Conservation (phyloP, 2,797 vertebrate genomes). For the Sebastolobus alascanus region DNA sequence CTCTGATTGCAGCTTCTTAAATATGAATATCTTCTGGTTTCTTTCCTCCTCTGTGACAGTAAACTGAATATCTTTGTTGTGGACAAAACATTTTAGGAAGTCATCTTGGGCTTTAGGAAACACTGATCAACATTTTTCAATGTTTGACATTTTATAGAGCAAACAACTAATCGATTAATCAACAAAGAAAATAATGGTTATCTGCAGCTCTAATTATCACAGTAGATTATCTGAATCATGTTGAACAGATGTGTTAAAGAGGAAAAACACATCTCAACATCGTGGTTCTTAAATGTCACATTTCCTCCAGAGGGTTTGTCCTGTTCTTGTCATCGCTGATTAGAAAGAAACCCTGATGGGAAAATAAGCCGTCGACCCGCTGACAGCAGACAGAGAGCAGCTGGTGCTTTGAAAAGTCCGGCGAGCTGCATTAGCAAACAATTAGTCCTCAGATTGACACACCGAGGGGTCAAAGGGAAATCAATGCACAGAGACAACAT, state of each 20-base stretch:
- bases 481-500: slow-evolving; percentile 19
- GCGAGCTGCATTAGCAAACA: neutral
- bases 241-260: neutral
- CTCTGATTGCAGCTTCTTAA: too few species aligned
- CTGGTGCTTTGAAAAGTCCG: slow-evolving; percentile 11
- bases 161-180: too few species aligned
- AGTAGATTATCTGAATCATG: neutral
- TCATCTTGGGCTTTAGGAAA: too few species aligned
- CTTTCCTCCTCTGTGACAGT: too few species aligned
- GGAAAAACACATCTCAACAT: neutral
- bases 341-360: slow-evolving; percentile 18
- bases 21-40: too few species aligned
- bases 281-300: neutral
- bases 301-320: slow-evolving; percentile 9
- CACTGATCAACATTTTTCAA: too few species aligned
- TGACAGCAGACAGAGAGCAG: slow-evolving; percentile 1
- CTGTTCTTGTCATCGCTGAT: slow-evolving; percentile 4
- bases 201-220: neutral
- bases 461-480: slow-evolving; percentile 23
- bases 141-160: too few species aligned
- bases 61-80: too few species aligned
- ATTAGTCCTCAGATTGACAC: slow-evolving; percentile 24
- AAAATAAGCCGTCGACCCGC: neutral
- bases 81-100: too few species aligned
- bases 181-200: too few species aligned